Evolutionary conservation across 1,140 invertebrate genomes (phyloP), one percentile per base, ranked within the genome.

Genomic region (Neuroterus valhalla): DNA sequence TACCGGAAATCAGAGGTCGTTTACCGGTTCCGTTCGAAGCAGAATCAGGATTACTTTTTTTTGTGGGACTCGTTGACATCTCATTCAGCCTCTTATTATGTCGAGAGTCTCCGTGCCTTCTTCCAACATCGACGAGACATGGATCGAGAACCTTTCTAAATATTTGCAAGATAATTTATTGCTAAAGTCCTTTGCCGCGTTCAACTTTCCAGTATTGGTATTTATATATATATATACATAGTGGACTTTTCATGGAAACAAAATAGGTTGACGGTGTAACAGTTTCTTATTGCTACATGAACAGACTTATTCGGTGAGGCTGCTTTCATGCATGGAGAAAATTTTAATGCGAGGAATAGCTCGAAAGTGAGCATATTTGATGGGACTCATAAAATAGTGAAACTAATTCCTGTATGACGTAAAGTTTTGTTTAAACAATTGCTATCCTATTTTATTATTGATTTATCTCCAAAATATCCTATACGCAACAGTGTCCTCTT

Each of bases 121-220:
- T 55, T 55, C 52, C 52, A 55, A 55, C 52, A 55, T 55, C 23
- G 10, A 21, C 11, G 21, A 55, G 52, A 55, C 52, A 23, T 55
- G 23, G 52, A 55, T 55, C 21, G 26, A 55, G 52, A 55, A 55
- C 52, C 52, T 55, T 55, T 55, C 52, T 55, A 55, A 55, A 55
- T 55, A 55, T 55, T 55, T 55, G 52, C 52, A 55, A 55, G 52
- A 55, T 55, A 55, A 55, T 55, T 55, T 55, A 55, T 55, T 55
- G 52, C 26, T 55, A 21, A 26, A 23, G 52, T 55, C 52, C 52
- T 55, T 55, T 55, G 52, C 26, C 52, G 26, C 52, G 52, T 55
- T 55, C 52, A 55, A 55, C 52, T 55, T 55, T 55, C 52, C 52
- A 55, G 21, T 23, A 55, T 12, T 55, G 52, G 52, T 55, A 55